Base-by-base conservation (phyloP, 2,888 invertebrate genomes). In the Dynastes grantii region DNA sequence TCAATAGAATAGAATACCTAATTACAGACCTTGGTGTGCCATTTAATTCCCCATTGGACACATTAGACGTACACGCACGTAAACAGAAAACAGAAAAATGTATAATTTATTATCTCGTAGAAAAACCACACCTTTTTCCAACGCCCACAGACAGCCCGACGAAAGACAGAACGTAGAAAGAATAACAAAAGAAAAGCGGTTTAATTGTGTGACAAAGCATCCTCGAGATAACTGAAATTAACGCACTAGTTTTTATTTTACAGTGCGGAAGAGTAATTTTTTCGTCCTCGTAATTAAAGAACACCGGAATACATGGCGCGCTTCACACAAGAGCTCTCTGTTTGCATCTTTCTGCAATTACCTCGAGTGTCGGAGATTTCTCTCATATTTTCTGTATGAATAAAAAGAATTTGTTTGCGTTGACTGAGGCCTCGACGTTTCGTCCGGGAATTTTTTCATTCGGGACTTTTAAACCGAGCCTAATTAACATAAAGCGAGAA, bases 171-270 rank as follows among this genome's bases (percentile, higher is more conserved):
- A 16, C 32, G 64, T n/a, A n/a, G 37, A 67, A 67, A 45, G 49
- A 55, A 29, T 55, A 55, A 32, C 51, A 53, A 53, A 70, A 13
- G 37, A 37, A 71, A 71, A 53, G 71, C 71, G 71, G 16, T 71
- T 71, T 71, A 71, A 71, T 71, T 71, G 71, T 55, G 55, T 29
- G 55, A 55, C 29, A 8, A 55, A 71, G 71, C 55, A 53, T 37
- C n/a, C 71, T 71, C 55, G 16, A 71, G 32, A 37, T 71, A 71
- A 71, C n/a, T 32, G 32, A 71, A 71, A 55, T 71, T 71, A 71
- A 55, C 55, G 71, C 55, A 53, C 37, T 55, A 32, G 55, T 32
- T 71, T 71, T 53, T 53, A 55, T 53, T 29, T 51, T 40, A 45
- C 27, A 67, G 22, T 3, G 55, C 4, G 67, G 22, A 16, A n/a